Base-by-base conservation (phyloP, 2,113 vertebrate species). In the Thinocorus orbignyianus region DNA sequence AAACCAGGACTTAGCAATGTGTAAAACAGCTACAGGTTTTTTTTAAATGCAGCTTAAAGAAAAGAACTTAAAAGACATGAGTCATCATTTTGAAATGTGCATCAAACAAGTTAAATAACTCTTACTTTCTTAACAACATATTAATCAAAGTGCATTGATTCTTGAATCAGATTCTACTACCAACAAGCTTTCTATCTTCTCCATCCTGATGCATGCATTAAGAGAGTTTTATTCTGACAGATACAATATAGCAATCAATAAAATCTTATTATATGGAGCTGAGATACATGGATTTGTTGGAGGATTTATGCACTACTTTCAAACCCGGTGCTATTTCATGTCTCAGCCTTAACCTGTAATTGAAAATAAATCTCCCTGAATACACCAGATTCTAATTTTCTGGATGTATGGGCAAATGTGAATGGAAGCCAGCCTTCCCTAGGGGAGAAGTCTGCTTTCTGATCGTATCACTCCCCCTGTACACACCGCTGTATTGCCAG, bases 171-270 rank as follows among this genome's bases (percentile, higher is more conserved):
- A 91, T 96, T 80, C 95, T 52, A 78, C 90, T 77, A 82, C 95
- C 95, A 92, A 70, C 81, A 85, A 92, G 91, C 83, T 31, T 72
- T 97, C 96, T 96, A 89, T 96, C 93, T 95, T 80, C 71, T 65
- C 90, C 71, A 92, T 74, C 95, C 95, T 72, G 91, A 91, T 61
- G 81, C 76, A 94, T 90, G 92, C 91, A 95, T 95, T 97, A 86
- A 96, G 88, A 60, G 94, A 95, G 95, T 97, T 97, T 96, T 98
- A 97, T 93, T 95, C 97, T 95, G 97, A 97, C 95, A 97, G 97
- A 97, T 95, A 96, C 81, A 96, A 96, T 88, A 96, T 39, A 88
- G 95, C 91, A 87, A 97, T 97, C 96, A 94, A 96, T 97, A 95
- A 96, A 97, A 93, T 96, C 95, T 95, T 92, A 97, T 96, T 96